A percentile compares a stretch with the other conserved stretches of the same genome.
Conservation (phyloP, 2,113 vertebrate genomes). For the Myxocyprinus asiaticus region DNA sequence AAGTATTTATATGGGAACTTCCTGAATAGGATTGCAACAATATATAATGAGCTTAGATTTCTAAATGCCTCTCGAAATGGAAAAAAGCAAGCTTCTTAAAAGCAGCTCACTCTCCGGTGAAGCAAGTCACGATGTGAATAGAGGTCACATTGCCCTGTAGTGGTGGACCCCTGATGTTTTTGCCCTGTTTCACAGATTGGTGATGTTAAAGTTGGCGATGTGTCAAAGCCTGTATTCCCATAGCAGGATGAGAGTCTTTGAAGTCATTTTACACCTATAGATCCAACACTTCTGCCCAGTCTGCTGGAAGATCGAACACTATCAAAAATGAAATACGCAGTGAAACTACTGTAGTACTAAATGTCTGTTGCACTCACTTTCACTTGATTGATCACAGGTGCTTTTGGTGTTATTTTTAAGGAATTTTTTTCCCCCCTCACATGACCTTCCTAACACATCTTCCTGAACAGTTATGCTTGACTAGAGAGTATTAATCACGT, state of each 20-base stretch:
- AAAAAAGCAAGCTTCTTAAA: not conserved
- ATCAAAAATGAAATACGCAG: not conserved
- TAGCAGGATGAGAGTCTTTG: not conserved
- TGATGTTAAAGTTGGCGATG: not conserved
- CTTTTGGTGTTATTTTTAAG: slow-evolving; percentile 24
- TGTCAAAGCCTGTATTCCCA: not conserved
- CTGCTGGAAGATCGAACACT: not conserved
- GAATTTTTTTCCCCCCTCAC: not conserved
- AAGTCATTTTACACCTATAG: not conserved
- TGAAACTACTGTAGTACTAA: not conserved
- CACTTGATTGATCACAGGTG: slow-evolving; percentile 21
- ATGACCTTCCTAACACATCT: slow-evolving; percentile 17
- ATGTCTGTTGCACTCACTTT: not conserved
- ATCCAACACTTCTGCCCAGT: not conserved
- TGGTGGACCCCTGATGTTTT: slow-evolving; percentile 25
- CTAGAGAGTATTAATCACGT: slow-evolving; percentile 66
- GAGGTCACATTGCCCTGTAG: slow-evolving; percentile 27
- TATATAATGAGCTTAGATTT: not conserved
- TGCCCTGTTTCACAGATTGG: not conserved
- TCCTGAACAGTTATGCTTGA: slow-evolving; percentile 54
- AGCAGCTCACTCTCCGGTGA: not conserved
- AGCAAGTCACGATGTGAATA: not conserved
- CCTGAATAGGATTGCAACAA: not conserved
- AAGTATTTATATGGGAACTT: not conserved
- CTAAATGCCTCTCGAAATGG: not conserved